phyloP scores from a whole-genome alignment of 2,797 vertebrate genomes.

The Dermochelys coriacea region DNA sequence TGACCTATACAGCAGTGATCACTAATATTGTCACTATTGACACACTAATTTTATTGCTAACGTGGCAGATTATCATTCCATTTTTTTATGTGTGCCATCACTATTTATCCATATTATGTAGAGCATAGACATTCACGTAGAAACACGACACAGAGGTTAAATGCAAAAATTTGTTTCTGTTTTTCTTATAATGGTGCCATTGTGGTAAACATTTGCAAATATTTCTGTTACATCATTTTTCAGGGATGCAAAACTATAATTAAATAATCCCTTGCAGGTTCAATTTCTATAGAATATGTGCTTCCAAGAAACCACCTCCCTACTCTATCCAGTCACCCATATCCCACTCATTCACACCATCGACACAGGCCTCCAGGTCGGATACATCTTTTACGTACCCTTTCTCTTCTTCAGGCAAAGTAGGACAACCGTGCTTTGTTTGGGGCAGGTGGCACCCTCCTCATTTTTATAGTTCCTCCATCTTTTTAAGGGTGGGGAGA shows the following conservation, averaged over 20 bases:
- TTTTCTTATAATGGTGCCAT: background rate
- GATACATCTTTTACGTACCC: background rate
- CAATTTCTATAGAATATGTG: background rate
- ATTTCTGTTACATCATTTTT: background rate
- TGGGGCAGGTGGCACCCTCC: background rate
- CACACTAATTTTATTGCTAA: background rate
- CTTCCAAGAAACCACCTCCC: background rate
- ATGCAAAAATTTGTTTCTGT: background rate
- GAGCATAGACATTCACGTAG: background rate
- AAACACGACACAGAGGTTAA: background rate
- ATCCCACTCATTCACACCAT: background rate
- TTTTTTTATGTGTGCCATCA: background rate
- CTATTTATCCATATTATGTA: background rate
- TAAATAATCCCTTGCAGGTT: background rate
- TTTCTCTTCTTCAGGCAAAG: background rate
- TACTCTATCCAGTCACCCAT: background rate
- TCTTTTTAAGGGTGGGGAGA: too few relatives aligned
- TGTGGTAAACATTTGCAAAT: background rate
- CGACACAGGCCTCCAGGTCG: background rate
- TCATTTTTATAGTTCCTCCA: too few relatives aligned
- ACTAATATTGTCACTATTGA: background rate
- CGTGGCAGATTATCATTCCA: background rate
- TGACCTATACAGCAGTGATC: accelerated
- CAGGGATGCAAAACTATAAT: background rate
- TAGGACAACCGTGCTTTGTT: background rate